phyloP scores from a whole-genome alignment of 2,888 invertebrate species.

The Noctua janthe region DNA sequence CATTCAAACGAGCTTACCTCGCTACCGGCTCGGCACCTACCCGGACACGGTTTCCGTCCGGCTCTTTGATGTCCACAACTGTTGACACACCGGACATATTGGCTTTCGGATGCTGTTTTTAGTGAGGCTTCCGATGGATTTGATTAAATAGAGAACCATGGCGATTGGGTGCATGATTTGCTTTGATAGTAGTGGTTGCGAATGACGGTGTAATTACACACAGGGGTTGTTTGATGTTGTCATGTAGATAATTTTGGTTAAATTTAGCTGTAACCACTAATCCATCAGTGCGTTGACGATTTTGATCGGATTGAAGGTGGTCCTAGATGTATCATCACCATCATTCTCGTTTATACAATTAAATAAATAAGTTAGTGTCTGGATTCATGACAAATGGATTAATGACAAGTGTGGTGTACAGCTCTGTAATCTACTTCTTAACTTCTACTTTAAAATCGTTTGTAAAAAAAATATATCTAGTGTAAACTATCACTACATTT shows the following conservation, averaged over 20 bases:
- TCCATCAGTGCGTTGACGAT: not conserved
- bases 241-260: not conserved
- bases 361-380: too few relatives aligned
- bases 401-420: too few relatives aligned
- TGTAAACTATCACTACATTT: not conserved
- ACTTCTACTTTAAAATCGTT: not conserved
- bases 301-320: not conserved
- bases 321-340: not conserved
- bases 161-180: not conserved
- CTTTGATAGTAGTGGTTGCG: not conserved
- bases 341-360: too few relatives aligned
- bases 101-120: conserved; percentile 29
- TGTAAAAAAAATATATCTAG: not conserved
- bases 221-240: conserved; percentile 19
- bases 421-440: not conserved
- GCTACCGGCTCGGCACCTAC: not conserved
- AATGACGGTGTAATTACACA: conserved; percentile 5
- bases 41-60: not conserved
- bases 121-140: conserved; percentile 27
- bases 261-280: not conserved
- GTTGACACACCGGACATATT: conserved; percentile 52
- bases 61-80: conserved; percentile 50
- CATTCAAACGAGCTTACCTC: conserved; percentile 39
- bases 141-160: conserved; percentile 31
- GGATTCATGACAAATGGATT: too few relatives aligned